These are phyloP conservation scores for Dryococelus australis DNA, from an alignment of 2,888 invertebrate species.

Conservation along the genomic window DNA sequence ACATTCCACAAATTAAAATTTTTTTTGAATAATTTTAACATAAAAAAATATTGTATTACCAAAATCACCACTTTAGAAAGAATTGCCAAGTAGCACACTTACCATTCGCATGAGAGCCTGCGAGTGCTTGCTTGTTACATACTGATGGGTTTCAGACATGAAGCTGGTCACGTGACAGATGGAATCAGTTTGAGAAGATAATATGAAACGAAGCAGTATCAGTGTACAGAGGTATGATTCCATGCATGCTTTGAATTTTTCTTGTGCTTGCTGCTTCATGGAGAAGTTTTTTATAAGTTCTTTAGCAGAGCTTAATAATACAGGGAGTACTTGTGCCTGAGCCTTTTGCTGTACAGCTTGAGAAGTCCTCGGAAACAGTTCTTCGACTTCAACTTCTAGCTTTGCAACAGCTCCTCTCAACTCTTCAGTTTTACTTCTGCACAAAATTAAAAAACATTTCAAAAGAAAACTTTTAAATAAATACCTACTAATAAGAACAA, in stretches of 20 bases:
- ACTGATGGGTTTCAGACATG: not conserved
- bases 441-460: not conserved
- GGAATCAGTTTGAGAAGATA: not conserved
- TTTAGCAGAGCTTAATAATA: not conserved
- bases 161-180: not conserved
- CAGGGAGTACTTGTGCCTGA: not conserved
- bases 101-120: not conserved
- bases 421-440: not conserved
- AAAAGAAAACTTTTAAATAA: too few species aligned
- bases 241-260: not conserved
- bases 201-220: not conserved
- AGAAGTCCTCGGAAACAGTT: not conserved
- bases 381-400: not conserved
- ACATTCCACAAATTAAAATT: too few species aligned
- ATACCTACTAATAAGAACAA: too few species aligned
- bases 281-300: not conserved
- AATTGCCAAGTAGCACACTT: not conserved
- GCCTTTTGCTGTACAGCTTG: not conserved
- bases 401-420: not conserved
- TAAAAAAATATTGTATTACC: too few species aligned
- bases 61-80: too few species aligned
- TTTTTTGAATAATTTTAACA: too few species aligned
- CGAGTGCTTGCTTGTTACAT: not conserved
- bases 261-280: not conserved
- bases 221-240: not conserved